Evolutionary conservation across 1,140 invertebrate species (phyloP), one percentile per base, ranked within the genome.

Genomic region (Listronotus bonariensis): DNA sequence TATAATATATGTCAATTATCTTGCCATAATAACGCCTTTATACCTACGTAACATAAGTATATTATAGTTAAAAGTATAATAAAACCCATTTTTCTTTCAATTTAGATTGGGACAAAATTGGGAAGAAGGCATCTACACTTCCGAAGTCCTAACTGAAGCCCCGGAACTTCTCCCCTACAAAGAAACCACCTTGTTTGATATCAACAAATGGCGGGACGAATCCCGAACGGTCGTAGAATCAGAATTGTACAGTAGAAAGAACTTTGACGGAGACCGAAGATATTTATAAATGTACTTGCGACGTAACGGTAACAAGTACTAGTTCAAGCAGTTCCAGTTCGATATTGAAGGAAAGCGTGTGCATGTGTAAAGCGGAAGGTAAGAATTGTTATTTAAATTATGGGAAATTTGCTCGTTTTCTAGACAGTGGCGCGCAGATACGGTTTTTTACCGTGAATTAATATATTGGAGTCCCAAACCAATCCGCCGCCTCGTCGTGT

Each of bases 51-150:
- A n/a, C n/a, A n/a, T n/a, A n/a, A n/a, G n/a, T n/a, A n/a, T n/a
- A n/a, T n/a, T n/a, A n/a, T n/a, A n/a, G n/a, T n/a, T n/a, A n/a
- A n/a, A 26, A 26, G 20, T 26, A 26, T 26, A 26, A 26, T 26
- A 36, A 36, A 36, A 20, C 7, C 14, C 34, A 54, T 14, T 15
- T 54, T 7, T 11, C 3, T 5, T 18, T 54, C 9, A 3, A 48
- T 38, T 8, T n/a, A 62, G 77, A 48, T 72, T 78, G 62, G 74
- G 76, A 15, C 63, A 65, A 54, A 63, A 63, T 18, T 78, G 77
- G 77, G 68, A 74, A 52, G 74, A 77, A 68, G 71, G 74, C 32
- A 56, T 76, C n/a, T 77, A 67, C 46, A 65, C 61, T 32, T 34
- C 61, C 5, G 55, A 72, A 58, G 55, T 60, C n/a, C 58, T 78